Conservation (phyloP, 2,797 vertebrate genomes). For the Nannoperca obscura region DNA sequence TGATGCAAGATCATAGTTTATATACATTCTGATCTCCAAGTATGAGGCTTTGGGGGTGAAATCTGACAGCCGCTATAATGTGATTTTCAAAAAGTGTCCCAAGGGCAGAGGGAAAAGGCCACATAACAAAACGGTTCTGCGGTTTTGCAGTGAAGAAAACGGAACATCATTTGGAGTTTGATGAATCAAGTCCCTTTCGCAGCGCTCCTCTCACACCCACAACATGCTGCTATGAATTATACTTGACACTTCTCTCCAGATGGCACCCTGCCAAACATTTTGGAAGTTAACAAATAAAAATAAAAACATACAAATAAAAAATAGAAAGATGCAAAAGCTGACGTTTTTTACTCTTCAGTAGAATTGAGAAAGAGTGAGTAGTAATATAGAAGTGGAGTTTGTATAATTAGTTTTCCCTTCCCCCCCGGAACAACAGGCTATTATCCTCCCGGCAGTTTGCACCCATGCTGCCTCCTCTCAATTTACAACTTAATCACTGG, state of each 20-base stretch:
- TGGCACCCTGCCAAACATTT: constrained; percentile 61
- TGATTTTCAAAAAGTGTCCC: constrained; percentile 17
- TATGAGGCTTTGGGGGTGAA: not conserved
- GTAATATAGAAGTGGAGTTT: constrained; percentile 40
- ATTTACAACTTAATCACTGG: constrained; percentile 68
- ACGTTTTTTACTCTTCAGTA: constrained; percentile 29
- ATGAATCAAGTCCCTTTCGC: constrained; percentile 62
- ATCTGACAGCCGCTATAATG: not conserved
- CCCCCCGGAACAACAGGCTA: constrained; percentile 62
- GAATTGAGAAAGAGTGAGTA: constrained; percentile 49
- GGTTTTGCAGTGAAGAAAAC: constrained; percentile 42
- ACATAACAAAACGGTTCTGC: constrained; percentile 26
- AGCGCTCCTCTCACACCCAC: constrained; percentile 60
- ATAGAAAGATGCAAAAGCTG: not conserved
- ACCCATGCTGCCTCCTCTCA: constrained; percentile 49
- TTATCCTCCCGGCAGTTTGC: constrained; percentile 59
- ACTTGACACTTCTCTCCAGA: constrained; percentile 67
- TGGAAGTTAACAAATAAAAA: constrained; percentile 46
- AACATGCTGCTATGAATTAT: constrained; percentile 65
- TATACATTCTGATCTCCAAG: constrained; percentile 19
- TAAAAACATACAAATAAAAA: not conserved
- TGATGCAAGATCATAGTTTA: constrained; percentile 22
- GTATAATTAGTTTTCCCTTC: constrained; percentile 65
- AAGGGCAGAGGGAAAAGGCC: constrained; percentile 8
- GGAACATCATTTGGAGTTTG: constrained; percentile 55